These are phyloP conservation scores for Scomber colias DNA, from an alignment of 2,113 vertebrate genomes.

Conservation along the genomic window DNA sequence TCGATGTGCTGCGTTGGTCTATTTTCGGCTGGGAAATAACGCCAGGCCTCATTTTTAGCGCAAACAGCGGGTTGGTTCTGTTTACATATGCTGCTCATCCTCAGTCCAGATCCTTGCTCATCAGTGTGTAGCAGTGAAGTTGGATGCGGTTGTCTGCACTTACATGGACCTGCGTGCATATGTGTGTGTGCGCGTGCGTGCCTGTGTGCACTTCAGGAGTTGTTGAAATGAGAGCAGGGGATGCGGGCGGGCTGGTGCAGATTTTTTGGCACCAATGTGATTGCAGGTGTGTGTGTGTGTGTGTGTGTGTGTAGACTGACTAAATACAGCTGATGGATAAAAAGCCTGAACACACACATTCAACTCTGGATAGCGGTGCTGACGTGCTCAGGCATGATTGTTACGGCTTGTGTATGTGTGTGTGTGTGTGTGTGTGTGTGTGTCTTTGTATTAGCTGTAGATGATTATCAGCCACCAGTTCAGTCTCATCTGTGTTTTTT, in stretches of 20 bases:
- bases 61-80: conserved; percentile 9
- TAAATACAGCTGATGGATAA: conserved; percentile 58
- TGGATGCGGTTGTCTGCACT: conserved; percentile 4
- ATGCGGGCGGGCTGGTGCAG: conserved; percentile 52
- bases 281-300: conserved; percentile 58
- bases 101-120: conserved; percentile 1
- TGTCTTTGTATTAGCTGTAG: conserved; percentile 25
- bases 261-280: conserved; percentile 58
- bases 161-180: neutral
- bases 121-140: neutral
- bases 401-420: conserved; percentile 21
- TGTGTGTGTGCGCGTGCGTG: neutral
- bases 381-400: conserved; percentile 62
- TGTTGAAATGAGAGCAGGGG: conserved; percentile 49
- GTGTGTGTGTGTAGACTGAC: neutral
- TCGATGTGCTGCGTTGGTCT: conserved; percentile 27
- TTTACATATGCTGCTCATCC: neutral
- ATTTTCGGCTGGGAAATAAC: conserved; percentile 36
- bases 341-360: conserved; percentile 19
- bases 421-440: neutral
- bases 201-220: conserved; percentile 5
- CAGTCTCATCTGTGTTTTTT: neutral
- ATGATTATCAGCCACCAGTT: conserved; percentile 33
- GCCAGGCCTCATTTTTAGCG: conserved; percentile 22
- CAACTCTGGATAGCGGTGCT: conserved; percentile 17